Base-by-base conservation (phyloP, 2,113 vertebrate genomes). In the Podocnemis expansa region DNA sequence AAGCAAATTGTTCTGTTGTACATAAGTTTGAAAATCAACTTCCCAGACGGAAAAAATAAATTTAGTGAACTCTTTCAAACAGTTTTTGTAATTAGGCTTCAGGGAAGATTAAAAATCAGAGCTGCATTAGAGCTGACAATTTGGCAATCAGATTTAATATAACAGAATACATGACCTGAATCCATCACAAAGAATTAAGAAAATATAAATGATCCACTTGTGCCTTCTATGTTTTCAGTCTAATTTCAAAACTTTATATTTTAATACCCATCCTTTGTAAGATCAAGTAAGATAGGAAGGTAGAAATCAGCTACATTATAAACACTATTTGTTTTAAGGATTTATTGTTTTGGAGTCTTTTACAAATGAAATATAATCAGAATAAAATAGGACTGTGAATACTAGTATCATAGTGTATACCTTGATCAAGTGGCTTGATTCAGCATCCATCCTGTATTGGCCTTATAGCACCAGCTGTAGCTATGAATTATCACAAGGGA, bases 81-180 rank as follows among this genome's bases (percentile, higher is more conserved):
- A 84, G 43, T 92, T 96, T 97, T 93, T 94, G 16, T 95, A 89
- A 92, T 92, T 91, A 93, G 84, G 84, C 95, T 96, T 91, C 70
- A 88, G 91, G 96, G 96, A 52, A 93, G 85, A 95, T 94, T 94
- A 90, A 92, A 87, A 91, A n/a, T 73, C 89, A 93, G 92, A 96
- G 91, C 88, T 92, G 88, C 93, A 96, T 97, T 95, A 91, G 67
- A 96, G 78, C 73, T 96, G 96, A 97, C 97, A 97, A 96, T 96
- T 95, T 96, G 95, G 96, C 97, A 97, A 94, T 95, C 93, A 95
- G 80, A 93, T 91, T 82, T 96, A 89, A 90, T 93, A 25, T 73
- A 94, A 94, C 85, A 95, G 86, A 90, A 96, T 97, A 95, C 90
- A 97, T 97, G 96, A 96, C 93, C 96, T 95, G 96, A 97, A 97